phyloP scores from a whole-genome alignment of 2,797 vertebrate genomes.

The Taeniopygia guttata region DNA sequence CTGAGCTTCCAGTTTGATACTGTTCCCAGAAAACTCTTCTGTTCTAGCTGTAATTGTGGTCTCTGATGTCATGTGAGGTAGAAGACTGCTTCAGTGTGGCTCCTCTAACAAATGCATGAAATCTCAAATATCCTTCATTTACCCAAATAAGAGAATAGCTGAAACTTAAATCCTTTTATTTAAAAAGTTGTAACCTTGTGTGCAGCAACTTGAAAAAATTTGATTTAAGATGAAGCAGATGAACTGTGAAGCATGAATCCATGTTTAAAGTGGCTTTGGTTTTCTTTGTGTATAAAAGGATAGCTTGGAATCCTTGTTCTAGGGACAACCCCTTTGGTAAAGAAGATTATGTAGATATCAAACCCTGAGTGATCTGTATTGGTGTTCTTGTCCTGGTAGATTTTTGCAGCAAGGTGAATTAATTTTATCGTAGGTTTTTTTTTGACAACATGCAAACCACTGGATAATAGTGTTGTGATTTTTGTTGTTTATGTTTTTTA shows the following conservation, averaged over 20 bases:
- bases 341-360: not conserved
- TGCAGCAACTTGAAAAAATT: not conserved
- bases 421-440: not conserved
- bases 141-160: not conserved
- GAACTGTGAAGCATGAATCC: not conserved
- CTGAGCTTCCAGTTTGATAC: not conserved
- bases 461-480: not conserved
- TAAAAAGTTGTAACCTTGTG: not conserved
- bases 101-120: not conserved
- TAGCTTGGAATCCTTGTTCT: not conserved
- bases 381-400: not conserved
- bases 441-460: not conserved
- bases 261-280: not conserved
- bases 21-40: not conserved
- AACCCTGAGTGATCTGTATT: not conserved
- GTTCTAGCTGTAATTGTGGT: not conserved
- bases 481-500: not conserved
- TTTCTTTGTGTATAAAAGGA: not conserved
- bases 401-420: not conserved
- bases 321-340: not conserved
- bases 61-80: not conserved
- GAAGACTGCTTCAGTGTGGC: not conserved
- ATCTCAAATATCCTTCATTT: not conserved
- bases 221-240: not conserved
- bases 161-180: not conserved